Evolutionary conservation across 2,888 invertebrate genomes (phyloP), one percentile per base, ranked within the genome.

Genomic region (Chrysolina haemoptera): DNA sequence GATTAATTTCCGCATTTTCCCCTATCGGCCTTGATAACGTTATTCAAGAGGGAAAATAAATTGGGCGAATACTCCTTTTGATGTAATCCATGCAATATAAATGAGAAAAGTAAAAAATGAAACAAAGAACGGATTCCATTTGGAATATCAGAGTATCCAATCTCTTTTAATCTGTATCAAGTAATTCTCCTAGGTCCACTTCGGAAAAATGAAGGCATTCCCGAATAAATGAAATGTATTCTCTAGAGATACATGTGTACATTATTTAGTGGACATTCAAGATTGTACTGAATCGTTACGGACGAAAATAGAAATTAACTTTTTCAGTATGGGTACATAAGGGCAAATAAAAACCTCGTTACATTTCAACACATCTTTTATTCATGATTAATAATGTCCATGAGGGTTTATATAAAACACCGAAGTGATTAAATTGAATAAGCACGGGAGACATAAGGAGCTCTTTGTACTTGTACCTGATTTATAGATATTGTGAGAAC

Each of bases 161-260:
- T 88, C 87, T 87, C 86, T 87, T 88, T 88, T 87, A 88, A 88
- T 88, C 88, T 88, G 85, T 87, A 87, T 87, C 87, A 86, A 84
- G 86, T 84, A 85, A 85, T 82, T 85, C 88, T 87, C 88, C 70
- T 82, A 85, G 87, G 88, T 84, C 86, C 87, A 88, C 87, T 88
- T 88, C 85, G 80, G 83, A 86, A 87, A 87, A 87, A 87, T 87
- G 87, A 87, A 87, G 85, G 86, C 86, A 85, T 87, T 87, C 86
- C 85, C 81, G 85, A 86, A 87, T 87, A 87, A 87, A 88, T 87
- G 87, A 87, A 88, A 86, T 85, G 83, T 84, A 84, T 84, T 83
- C 87, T 86, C 84, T 35, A 50, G 85, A 84, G 87, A 84, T 71
- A 77, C 81, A 80, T 83, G 81, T 81, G 84, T 87, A 84, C 85